Evolutionary conservation across 2,888 invertebrate species (phyloP), one percentile per base, ranked within the genome.

Genomic region (Hydrotaea diabolus): DNA sequence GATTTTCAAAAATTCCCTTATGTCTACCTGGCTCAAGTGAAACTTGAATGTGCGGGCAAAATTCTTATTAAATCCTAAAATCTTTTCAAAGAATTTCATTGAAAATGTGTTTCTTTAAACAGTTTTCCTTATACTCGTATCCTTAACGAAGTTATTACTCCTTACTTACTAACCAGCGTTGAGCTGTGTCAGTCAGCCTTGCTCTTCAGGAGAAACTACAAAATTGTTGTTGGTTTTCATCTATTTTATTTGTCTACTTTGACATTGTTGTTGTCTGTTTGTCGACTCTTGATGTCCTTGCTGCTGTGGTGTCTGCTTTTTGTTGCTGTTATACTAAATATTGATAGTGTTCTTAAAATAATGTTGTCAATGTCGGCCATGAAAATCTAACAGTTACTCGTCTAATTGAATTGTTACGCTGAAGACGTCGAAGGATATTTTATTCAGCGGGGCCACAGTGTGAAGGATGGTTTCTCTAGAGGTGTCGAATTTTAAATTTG

Each of bases 361-460:
- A 73, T 73, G 36, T 43, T 73, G 21, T 55, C 23, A 57, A 73
- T 57, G 73, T 73, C 39, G 55, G 19, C 4, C 57, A 69, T 69
- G 15, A 69, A 69, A 69, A 49, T 69, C 46, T 49, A 49, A 11
- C 19, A 75, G 23, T 59, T 66, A 55, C 77, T 77, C 55, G 66
- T 13, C 66, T 66, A 77, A 66, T 77, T 55, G 66, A 77, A 77
- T 55, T 77, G 55, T 55, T 74, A 11, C 46, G 46, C 23, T 23
- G 19, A 23, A 69, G 69, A 26, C 69, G 13, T 39, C 39, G 39
- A 8, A 3, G 39, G 39, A 39, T 39, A 39, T 39, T 39, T 39
- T 11, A 11, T 3, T 43, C 7, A 7, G 31, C 31, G 31, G 31
- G 31, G 31, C 31, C n/a, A n/a, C n/a, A n/a, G n/a, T n/a, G n/a